These are phyloP conservation scores for Formica exsecta DNA, from an alignment of 1,140 invertebrate species.

Conservation along the genomic window DNA sequence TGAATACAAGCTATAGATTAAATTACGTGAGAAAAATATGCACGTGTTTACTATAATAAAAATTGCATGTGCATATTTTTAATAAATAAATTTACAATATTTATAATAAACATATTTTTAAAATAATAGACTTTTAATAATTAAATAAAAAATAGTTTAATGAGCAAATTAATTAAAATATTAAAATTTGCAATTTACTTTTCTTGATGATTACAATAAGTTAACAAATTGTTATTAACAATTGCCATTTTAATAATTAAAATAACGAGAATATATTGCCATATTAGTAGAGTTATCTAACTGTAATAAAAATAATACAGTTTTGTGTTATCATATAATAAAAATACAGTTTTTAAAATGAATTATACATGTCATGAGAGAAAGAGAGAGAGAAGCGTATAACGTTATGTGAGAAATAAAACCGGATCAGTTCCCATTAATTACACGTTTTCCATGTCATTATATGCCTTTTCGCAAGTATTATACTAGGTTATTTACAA, in stretches of 20 bases:
- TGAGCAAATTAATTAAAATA: background rate
- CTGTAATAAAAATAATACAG: background rate
- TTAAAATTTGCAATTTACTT: background rate
- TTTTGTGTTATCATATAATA: background rate
- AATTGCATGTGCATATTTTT: too few relatives aligned
- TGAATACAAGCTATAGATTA: background rate
- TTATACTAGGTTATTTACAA: background rate
- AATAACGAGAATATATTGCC: background rate
- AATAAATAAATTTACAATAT: too few relatives aligned
- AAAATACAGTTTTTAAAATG: background rate
- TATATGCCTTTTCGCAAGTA: background rate
- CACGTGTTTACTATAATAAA: too few relatives aligned
- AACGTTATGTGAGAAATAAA: background rate
- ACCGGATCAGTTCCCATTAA: constrained; percentile 32
- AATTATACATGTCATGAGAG: background rate
- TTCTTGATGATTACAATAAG: background rate
- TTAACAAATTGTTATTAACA: background rate
- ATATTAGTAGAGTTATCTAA: background rate
- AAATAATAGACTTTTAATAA: background rate
- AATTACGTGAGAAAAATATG: background rate
- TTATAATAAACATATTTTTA: too few relatives aligned
- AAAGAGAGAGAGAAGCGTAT: background rate
- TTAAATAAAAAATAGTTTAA: background rate
- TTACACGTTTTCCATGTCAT: constrained; percentile 4
- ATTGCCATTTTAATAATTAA: background rate